These are phyloP conservation scores for Trogon melanurus DNA, from an alignment of 2,113 vertebrate species.

Conservation along the genomic window DNA sequence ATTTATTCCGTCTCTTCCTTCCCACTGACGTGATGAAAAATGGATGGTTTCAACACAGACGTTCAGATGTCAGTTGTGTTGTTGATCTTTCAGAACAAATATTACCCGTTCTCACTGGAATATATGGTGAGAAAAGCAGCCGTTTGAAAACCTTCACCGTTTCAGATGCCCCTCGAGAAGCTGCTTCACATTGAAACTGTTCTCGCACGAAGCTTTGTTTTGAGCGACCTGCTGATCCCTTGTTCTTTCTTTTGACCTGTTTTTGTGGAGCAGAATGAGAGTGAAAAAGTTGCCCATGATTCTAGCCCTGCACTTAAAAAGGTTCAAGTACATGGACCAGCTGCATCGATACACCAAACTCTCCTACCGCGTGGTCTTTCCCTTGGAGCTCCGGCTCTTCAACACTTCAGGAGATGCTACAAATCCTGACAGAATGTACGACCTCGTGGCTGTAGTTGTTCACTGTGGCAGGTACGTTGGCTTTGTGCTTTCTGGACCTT, in stretches of 20 bases:
- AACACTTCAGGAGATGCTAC: slow-evolving; percentile 94
- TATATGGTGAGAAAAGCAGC: not conserved
- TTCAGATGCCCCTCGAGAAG: not conserved
- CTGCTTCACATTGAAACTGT: fast-evolving
- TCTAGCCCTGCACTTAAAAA: slow-evolving; percentile 90
- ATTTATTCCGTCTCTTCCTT: not conserved
- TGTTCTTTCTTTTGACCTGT: fast-evolving
- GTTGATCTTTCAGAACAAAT: not conserved
- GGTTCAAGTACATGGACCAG: slow-evolving; percentile 97
- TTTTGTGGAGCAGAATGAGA: slow-evolving; percentile 79
- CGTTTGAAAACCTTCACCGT: not conserved
- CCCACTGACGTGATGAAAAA: not conserved
- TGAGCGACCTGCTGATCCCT: not conserved
- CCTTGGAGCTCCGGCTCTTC: slow-evolving; percentile 91
- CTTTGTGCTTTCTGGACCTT: not conserved
- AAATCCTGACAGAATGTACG: slow-evolving; percentile 91
- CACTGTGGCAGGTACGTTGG: slow-evolving; percentile 88
- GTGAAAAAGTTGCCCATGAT: slow-evolving; percentile 95
- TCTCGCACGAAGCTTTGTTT: not conserved
- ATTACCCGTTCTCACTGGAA: not conserved
- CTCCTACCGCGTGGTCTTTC: slow-evolving; percentile 93
- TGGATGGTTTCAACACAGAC: not conserved
- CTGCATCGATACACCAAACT: slow-evolving; percentile 94
- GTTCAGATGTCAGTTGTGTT: not conserved
- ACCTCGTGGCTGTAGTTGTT: slow-evolving; percentile 92